These are phyloP conservation scores for Lontra canadensis DNA, from an alignment of 2,113 vertebrate genomes.

Conservation along the genomic window DNA sequence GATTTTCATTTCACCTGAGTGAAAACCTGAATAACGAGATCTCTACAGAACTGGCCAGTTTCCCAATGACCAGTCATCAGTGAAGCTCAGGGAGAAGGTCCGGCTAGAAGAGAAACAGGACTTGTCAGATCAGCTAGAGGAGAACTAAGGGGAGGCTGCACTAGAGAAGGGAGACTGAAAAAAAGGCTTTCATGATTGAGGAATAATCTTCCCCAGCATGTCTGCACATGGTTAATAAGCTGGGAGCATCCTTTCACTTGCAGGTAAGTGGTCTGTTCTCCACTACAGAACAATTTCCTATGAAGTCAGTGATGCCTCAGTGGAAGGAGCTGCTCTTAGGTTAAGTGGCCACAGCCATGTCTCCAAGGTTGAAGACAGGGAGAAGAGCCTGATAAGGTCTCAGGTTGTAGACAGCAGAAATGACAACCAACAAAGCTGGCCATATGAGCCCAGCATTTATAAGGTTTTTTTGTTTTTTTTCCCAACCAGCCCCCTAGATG, in stretches of 20 bases:
- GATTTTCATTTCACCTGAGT: not conserved
- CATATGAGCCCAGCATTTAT: too few relatives aligned
- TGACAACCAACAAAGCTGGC: not conserved
- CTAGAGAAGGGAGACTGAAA: not conserved
- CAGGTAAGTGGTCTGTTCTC: not conserved
- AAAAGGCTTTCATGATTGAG: not conserved
- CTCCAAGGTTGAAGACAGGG: not conserved
- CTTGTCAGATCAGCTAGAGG: not conserved
- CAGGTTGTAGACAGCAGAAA: not conserved
- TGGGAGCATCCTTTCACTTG: not conserved
- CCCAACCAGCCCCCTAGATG: not conserved
- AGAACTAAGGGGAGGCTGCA: not conserved
- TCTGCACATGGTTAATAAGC: too few relatives aligned
- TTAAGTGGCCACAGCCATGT: not conserved
- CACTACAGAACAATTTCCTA: not conserved
- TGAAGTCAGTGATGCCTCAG: not conserved
- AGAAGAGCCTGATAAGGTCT: not conserved
- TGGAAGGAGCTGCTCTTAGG: not conserved
- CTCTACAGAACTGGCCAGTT: not conserved
- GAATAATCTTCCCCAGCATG: not conserved
- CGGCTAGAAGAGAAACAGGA: not conserved
- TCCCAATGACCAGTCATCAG: not conserved
- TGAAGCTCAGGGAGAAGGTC: not conserved
- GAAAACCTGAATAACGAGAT: not conserved
- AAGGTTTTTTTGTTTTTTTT: not conserved